Percentiles rank a stretch among this genome's conserved stretches.
Conservation (phyloP, 2,113 vertebrate species). For the Caretta caretta region DNA sequence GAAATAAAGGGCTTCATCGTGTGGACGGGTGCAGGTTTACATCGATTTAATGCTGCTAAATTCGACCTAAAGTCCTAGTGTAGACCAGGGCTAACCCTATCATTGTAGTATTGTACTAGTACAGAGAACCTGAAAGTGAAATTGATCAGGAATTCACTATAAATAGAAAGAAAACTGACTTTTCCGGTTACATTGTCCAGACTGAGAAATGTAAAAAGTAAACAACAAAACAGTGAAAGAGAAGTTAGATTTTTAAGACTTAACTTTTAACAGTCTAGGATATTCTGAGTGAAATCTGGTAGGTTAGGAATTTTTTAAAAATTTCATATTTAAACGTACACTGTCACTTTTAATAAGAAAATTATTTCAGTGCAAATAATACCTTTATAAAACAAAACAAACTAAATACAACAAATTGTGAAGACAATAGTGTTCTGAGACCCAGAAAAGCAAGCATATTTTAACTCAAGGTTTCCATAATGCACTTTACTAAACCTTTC, state of each 20-base stretch:
- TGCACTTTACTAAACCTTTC: accelerated
- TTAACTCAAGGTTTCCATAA: neutral
- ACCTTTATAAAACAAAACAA: neutral
- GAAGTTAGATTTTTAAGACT: neutral
- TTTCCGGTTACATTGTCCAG: neutral
- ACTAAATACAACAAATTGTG: neutral
- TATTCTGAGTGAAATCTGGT: neutral
- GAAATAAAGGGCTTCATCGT: too few species aligned
- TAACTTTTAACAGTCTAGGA: neutral
- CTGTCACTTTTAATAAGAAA: neutral
- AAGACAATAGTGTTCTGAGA: neutral
- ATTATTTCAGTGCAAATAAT: neutral
- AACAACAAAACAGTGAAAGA: neutral
- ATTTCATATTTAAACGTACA: neutral
- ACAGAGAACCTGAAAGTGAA: neutral
- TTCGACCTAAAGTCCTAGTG: too few species aligned
- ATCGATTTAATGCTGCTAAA: too few species aligned
- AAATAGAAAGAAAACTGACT: neutral
- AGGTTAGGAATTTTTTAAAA: neutral
- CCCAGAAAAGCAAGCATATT: neutral
- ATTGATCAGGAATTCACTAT: neutral
- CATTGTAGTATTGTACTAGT: neutral
- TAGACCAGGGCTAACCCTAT: neutral
- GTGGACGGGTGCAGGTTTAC: too few species aligned
- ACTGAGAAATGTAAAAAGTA: neutral